phyloP scores from a whole-genome alignment of 1,140 invertebrate genomes.

The Apolygus lucorum region DNA sequence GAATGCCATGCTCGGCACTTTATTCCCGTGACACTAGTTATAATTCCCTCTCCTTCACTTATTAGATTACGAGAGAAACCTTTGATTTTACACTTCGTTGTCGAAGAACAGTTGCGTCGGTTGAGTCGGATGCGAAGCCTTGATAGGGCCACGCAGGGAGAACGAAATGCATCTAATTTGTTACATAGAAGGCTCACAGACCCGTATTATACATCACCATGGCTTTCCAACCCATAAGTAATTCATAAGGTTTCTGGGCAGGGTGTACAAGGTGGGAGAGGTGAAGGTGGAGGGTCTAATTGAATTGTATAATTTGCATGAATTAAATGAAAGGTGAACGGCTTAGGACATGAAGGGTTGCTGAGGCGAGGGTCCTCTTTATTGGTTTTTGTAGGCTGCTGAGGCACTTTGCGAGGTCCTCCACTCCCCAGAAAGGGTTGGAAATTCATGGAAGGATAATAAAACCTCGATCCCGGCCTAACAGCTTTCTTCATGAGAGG shows the following conservation, averaged over 20 bases:
- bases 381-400: background rate
- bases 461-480: conserved; percentile 1
- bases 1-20: no score
- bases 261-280: background rate
- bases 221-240: conserved; percentile 6
- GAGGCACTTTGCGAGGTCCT: background rate
- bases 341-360: background rate
- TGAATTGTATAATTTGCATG: conserved; percentile 12
- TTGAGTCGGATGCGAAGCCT: no score
- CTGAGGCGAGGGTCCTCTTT: background rate
- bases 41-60: no score
- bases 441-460: background rate
- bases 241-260: background rate
- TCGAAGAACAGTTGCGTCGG: no score
- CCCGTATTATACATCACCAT: background rate
- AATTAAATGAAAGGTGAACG: conserved; percentile 5
- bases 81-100: no score
- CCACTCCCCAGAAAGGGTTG: background rate
- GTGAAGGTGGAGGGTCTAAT: background rate
- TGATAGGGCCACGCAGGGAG: no score
- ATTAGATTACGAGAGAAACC: no score
- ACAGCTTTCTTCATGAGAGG: background rate
- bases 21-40: no score
- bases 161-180: no score
- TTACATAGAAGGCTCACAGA: background rate